These are phyloP conservation scores for Trididemnum miniatum DNA, from an alignment of 23 tunicate genomes.

Conservation along the genomic window DNA sequence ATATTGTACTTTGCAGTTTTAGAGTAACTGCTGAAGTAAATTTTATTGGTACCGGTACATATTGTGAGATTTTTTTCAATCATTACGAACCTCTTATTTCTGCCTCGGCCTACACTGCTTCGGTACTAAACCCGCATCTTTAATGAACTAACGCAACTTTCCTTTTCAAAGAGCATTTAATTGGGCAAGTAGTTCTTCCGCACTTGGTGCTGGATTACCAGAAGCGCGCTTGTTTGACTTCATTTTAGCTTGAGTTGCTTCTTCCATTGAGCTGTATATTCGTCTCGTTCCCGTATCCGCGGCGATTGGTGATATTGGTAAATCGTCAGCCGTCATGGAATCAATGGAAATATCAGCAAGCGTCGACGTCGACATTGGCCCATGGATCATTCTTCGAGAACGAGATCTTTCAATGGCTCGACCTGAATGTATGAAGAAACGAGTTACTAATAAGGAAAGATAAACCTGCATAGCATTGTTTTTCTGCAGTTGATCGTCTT, in stretches of 20 bases:
- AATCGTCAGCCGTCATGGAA: conserved; percentile 62
- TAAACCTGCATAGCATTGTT: too few species aligned
- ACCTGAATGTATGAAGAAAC: too few species aligned
- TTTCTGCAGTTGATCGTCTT: too few species aligned
- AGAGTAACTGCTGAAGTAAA: too few species aligned
- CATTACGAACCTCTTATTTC: too few species aligned
- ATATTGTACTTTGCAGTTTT: too few species aligned
- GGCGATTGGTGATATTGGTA: conserved; percentile 41
- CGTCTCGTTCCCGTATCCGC: conserved; percentile 7
- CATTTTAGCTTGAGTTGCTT: conserved; percentile 37
- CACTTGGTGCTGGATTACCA: neutral
- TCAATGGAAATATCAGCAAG: conserved; percentile 55
- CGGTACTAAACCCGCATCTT: neutral
- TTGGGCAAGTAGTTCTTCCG: conserved; percentile 61
- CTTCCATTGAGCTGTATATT: conserved; percentile 63
- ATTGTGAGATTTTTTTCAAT: too few species aligned
- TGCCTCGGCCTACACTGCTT: too few species aligned
- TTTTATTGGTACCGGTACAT: too few species aligned
- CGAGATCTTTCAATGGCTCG: conserved; percentile 70
- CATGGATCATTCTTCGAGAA: conserved; percentile 48
- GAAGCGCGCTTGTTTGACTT: neutral
- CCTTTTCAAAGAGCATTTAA: conserved; percentile 39
- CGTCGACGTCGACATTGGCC: conserved; percentile 32
- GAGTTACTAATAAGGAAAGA: too few species aligned
- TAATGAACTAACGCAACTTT: too few species aligned